These are phyloP conservation scores for Solenopsis fugax DNA, from an alignment of 1,140 invertebrate genomes.

Conservation along the genomic window DNA sequence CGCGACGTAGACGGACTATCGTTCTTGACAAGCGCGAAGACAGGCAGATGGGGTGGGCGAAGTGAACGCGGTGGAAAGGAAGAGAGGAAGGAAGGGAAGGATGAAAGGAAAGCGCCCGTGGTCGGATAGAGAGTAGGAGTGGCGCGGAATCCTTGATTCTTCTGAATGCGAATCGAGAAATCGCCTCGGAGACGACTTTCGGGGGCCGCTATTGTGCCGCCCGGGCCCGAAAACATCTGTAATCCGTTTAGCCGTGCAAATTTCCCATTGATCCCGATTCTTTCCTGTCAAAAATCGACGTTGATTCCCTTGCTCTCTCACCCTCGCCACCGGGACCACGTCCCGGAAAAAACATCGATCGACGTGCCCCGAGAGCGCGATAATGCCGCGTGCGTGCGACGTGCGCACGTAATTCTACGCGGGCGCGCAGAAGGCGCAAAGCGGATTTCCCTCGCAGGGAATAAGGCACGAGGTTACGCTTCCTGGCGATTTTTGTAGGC, in stretches of 20 bases:
- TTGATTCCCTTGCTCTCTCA: constrained; percentile 34
- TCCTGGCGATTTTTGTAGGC: neutral
- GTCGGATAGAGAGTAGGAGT: constrained; percentile 17
- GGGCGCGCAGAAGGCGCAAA: constrained; percentile 54
- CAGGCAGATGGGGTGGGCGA: constrained; percentile 35
- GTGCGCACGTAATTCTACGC: constrained; percentile 61
- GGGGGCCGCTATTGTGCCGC: constrained; percentile 68
- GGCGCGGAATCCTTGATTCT: constrained; percentile 64
- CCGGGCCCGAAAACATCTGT: constrained; percentile 84
- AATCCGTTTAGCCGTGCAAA: constrained; percentile 87
- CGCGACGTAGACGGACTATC: constrained; percentile 56
- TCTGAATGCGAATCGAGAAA: constrained; percentile 69
- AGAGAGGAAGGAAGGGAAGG: constrained; percentile 8
- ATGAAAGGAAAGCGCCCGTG: constrained; percentile 19
- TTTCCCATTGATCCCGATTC: constrained; percentile 81
- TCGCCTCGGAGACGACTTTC: constrained; percentile 75
- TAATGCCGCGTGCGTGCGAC: constrained; percentile 58
- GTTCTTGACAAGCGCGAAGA: constrained; percentile 49
- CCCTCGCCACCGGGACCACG: constrained; percentile 24
- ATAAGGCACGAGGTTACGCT: neutral
- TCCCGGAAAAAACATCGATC: constrained; percentile 52
- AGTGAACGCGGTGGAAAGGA: neutral
- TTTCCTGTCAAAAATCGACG: constrained; percentile 72
- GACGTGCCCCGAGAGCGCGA: constrained; percentile 52
- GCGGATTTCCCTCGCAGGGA: constrained; percentile 67